A percentile compares a stretch with the other conserved stretches of the same genome.
Conservation (phyloP, 2,888 invertebrate genomes). For the Philaethria dido region DNA sequence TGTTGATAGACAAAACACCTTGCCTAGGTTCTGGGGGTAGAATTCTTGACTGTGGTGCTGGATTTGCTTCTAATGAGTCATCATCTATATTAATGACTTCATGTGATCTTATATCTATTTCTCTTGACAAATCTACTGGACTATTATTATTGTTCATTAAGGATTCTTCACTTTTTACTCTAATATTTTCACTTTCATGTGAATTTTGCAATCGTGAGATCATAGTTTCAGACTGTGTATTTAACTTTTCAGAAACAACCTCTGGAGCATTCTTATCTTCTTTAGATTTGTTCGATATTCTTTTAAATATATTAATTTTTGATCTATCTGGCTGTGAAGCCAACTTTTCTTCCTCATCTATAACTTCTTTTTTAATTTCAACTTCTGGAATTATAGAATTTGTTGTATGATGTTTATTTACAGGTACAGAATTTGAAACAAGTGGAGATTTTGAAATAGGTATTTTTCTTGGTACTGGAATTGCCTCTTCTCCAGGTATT, state of each 20-base stretch:
- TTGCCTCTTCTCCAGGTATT: constrained; percentile 65
- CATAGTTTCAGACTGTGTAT: constrained; percentile 66
- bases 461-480: constrained; percentile 78
- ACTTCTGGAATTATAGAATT: constrained; percentile 65
- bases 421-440: constrained; percentile 66
- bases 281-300: constrained; percentile 90
- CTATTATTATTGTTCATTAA: constrained; percentile 80
- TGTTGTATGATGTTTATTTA: constrained; percentile 60
- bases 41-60: constrained; percentile 55
- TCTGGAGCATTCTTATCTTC: constrained; percentile 82
- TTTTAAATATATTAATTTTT: constrained; percentile 94
- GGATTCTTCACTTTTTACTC: constrained; percentile 68
- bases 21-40: constrained; percentile 58
- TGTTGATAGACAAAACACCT: constrained; percentile 70
- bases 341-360: constrained; percentile 84
- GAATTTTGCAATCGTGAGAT: constrained; percentile 76
- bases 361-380: constrained; percentile 80
- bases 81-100: constrained; percentile 80
- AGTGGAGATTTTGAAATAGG: constrained; percentile 79
- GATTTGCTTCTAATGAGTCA: constrained; percentile 71
- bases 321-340: constrained; percentile 92
- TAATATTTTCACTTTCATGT: constrained; percentile 61
- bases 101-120: constrained; percentile 77
- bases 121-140: constrained; percentile 78
- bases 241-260: constrained; percentile 67